Evolutionary conservation across 2,888 invertebrate genomes (phyloP).

Genomic region (Listrodromus nycthemerus): DNA sequence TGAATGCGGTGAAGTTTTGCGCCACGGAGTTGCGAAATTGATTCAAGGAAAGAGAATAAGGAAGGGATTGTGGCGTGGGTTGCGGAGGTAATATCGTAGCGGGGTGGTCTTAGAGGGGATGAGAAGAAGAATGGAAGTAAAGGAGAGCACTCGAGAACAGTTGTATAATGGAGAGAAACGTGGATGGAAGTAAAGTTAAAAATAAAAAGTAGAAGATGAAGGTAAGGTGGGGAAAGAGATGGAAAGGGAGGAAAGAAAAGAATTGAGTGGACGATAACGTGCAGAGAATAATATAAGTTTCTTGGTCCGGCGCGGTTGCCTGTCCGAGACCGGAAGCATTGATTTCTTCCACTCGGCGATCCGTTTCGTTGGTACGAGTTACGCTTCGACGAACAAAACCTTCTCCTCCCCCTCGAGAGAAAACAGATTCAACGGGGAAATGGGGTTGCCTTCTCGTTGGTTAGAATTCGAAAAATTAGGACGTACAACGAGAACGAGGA

Average conservation of each 20-base stretch:
- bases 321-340: conserved; percentile 64
- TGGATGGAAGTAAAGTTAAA: conserved; percentile 65
- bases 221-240: conserved; percentile 12
- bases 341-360: conserved; percentile 66
- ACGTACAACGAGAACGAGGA: background rate
- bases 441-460: conserved; percentile 29
- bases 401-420: background rate
- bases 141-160: conserved; percentile 65
- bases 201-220: conserved; percentile 66
- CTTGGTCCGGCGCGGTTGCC: conserved; percentile 61
- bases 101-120: conserved; percentile 30
- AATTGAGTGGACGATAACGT: conserved; percentile 69
- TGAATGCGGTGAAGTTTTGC: conserved; percentile 61
- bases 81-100: conserved; percentile 59
- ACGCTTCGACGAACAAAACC: conserved; percentile 47
- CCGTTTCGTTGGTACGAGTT: conserved; percentile 59
- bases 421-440: conserved; percentile 44
- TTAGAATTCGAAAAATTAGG: conserved; percentile 16
- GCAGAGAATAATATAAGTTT: conserved; percentile 68
- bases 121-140: conserved; percentile 45
- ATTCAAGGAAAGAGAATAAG: conserved; percentile 54
- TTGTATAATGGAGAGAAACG: conserved; percentile 68
- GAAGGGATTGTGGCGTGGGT: conserved; percentile 40
- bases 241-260: conserved; percentile 46
- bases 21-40: conserved; percentile 65